Conservation (phyloP, 2,888 invertebrate genomes). For the Mylabris sibirica region DNA sequence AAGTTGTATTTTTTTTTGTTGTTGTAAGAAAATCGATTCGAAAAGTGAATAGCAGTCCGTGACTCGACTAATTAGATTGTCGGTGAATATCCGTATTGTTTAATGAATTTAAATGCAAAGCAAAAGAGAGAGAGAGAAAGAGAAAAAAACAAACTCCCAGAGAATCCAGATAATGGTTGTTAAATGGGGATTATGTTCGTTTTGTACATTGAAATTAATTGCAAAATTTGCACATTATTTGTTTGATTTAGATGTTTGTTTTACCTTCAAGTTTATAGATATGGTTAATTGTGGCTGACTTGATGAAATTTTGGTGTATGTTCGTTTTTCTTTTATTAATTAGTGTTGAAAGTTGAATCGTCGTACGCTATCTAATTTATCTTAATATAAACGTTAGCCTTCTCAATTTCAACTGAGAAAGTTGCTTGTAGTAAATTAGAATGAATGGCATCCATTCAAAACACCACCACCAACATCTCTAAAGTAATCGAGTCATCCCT, state of each 20-base stretch:
- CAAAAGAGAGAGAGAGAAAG: too few species aligned
- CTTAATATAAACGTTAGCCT: constrained; percentile 45
- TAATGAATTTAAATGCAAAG: background rate
- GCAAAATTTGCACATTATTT: background rate
- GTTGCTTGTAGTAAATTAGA: constrained; percentile 47
- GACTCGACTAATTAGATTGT: background rate
- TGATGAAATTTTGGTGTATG: constrained; percentile 7
- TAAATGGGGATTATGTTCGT: background rate
- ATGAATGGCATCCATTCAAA: constrained; percentile 48
- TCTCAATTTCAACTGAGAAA: constrained; percentile 41
- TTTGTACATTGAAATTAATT: background rate
- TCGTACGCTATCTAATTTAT: constrained; percentile 41
- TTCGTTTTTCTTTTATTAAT: constrained; percentile 36
- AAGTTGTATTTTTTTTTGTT: background rate
- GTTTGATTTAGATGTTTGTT: background rate
- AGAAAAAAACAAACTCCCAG: background rate
- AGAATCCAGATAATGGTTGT: background rate
- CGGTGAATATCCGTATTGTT: background rate
- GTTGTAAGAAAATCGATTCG: background rate
- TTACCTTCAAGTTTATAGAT: background rate
- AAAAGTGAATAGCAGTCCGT: background rate
- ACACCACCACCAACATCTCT: constrained; percentile 25
- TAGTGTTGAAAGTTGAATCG: constrained; percentile 28
- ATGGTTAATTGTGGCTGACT: background rate
- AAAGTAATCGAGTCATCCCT: constrained; percentile 51